Conservation (phyloP, 1,140 invertebrate species). For the Habropoda laboriosa region DNA sequence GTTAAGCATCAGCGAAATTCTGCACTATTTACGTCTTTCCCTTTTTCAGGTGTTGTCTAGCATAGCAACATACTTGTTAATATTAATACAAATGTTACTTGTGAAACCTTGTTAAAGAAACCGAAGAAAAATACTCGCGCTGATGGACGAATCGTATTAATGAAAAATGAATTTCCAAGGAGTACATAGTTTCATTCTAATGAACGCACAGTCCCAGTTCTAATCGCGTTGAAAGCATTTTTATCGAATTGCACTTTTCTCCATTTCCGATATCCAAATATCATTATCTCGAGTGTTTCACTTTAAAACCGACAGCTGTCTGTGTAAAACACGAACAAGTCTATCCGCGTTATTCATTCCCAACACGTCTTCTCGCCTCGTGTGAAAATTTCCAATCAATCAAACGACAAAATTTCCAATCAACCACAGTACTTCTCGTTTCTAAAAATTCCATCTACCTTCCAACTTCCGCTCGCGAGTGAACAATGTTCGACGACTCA, state of each 20-base stretch:
- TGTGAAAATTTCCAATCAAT: too few relatives aligned
- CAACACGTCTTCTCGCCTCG: not conserved
- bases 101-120: not conserved
- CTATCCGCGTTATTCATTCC: rapidly evolving
- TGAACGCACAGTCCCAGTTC: not conserved
- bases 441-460: too few relatives aligned
- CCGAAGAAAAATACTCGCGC: not conserved
- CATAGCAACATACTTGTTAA: slow-evolving; percentile 63
- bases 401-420: too few relatives aligned
- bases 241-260: not conserved
- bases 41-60: slow-evolving; percentile 55
- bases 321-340: not conserved
- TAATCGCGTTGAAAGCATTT: not conserved
- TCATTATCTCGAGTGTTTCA: not conserved
- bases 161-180: not conserved
- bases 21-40: slow-evolving; percentile 9
- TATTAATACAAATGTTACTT: slow-evolving; percentile 63
- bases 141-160: not conserved
- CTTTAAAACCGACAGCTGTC: too few relatives aligned
- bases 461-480: not conserved
- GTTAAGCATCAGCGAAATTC: too few relatives aligned
- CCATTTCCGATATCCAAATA: not conserved
- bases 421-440: too few relatives aligned
- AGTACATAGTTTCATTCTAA: not conserved
- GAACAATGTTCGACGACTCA: not conserved